Evolutionary conservation across 2,113 vertebrate genomes (phyloP).

Genomic region (Panthera leo): DNA sequence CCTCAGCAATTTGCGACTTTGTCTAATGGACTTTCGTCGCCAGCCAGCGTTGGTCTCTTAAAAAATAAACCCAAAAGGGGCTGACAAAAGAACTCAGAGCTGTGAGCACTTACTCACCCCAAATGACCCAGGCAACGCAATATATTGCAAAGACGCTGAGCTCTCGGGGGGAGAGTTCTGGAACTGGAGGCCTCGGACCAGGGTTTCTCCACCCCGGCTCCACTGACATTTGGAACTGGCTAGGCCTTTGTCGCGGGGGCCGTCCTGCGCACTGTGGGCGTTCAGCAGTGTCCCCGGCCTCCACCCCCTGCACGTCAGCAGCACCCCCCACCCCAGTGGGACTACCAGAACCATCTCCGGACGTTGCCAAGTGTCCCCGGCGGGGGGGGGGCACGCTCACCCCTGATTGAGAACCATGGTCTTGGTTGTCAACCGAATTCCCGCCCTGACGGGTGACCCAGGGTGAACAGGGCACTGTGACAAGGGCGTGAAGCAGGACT

Average conservation of each 20-base stretch:
- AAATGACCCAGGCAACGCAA: background rate
- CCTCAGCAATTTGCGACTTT: background rate
- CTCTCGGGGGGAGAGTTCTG: background rate
- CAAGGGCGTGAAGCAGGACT: background rate
- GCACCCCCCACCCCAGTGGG: background rate
- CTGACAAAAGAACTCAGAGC: background rate
- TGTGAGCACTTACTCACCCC: background rate
- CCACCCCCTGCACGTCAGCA: accelerated
- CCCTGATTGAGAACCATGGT: background rate
- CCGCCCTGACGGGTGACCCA: background rate
- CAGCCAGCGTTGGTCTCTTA: background rate
- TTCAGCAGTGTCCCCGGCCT: background rate
- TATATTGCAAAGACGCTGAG: background rate
- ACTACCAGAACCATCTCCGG: background rate
- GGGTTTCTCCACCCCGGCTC: background rate
- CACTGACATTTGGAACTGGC: accelerated
- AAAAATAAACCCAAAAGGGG: background rate
- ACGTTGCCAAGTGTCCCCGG: accelerated
- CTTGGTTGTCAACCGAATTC: background rate
- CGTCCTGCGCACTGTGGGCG: accelerated
- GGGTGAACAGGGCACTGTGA: background rate
- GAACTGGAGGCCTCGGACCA: background rate
- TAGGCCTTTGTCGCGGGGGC: accelerated
- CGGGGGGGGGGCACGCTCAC: background rate
- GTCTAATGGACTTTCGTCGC: background rate